Base-by-base conservation (phyloP, 1,140 invertebrate genomes). In the Lasaia peninsularis region DNA sequence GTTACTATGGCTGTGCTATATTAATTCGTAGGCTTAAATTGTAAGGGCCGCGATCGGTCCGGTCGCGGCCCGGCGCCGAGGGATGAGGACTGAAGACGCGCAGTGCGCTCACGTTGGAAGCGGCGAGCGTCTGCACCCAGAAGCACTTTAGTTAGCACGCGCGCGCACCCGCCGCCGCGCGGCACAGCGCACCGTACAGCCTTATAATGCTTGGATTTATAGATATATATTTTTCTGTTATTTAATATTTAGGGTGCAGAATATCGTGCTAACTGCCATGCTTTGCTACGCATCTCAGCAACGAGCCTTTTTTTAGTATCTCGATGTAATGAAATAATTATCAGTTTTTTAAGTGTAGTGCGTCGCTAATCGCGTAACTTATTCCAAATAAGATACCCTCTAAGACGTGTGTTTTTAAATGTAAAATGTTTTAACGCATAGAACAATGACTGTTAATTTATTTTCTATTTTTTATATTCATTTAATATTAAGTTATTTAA, bases 381-480 rank as follows among this genome's bases (percentile, higher is more conserved):
- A 88, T 85, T 86, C 81, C 83, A 84, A 78, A 71, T 84, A 84
- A 84, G 78, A 59, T 80, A 75, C 71, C 60, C 72, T 60, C 56
- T 84, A 85, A 82, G 77, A 70, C 73, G 79, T 79, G 80, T 86
- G 80, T 75, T 80, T 75, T 37, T 69, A 77, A 70, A 74, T 75
- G 77, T 71, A 63, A 74, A 53, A 67, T 86, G 82, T 80, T 75
- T 72, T 69, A 78, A 74, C 68, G 73, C 80, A 80, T 86, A 83
- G 78, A 86, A 86, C 83, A 73, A 81, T 78, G 80, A 86, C 79
- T 86, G 78, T 83, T 88, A 79, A 86, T 86, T 88, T 86, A 86
- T 88, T 88, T 82, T 78, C 69, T 74, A 81, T 75, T 75, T 74
- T 80, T 73, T 74, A 67, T 72, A 73, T 66, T 59, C 62, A 60